phyloP scores from a whole-genome alignment of 2,888 invertebrate genomes.

The Panzeria rudis region DNA sequence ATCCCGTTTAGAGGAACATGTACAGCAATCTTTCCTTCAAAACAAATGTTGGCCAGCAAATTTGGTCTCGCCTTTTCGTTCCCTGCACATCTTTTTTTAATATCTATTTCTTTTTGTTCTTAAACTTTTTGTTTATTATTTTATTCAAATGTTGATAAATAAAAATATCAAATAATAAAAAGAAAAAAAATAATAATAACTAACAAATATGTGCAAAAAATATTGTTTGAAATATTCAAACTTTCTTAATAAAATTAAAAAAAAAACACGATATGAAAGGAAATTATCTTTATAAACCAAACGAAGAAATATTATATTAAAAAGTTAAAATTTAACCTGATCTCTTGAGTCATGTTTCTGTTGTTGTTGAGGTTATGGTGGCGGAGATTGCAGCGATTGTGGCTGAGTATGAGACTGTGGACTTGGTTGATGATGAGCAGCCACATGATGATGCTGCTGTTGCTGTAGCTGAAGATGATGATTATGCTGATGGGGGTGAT shows the following conservation, averaged over 20 bases:
- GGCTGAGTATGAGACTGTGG: constrained; percentile 29
- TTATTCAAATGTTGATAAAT: constrained; percentile 61
- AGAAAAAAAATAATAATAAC: constrained; percentile 41
- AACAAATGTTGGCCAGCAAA: not conserved
- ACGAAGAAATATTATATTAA: constrained; percentile 30
- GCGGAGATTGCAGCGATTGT: constrained; percentile 22
- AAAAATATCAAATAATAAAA: constrained; percentile 68
- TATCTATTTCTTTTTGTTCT: not conserved
- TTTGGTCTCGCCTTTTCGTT: not conserved
- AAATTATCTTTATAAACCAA: constrained; percentile 44
- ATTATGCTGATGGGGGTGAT: constrained; percentile 56
- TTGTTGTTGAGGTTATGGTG: constrained; percentile 19
- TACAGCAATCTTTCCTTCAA: too few species aligned
- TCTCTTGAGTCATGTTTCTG: constrained; percentile 68
- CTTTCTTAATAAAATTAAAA: constrained; percentile 45
- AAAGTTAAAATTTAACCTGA: constrained; percentile 69
- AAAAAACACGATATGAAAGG: constrained; percentile 24
- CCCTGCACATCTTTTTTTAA: constrained; percentile 3
- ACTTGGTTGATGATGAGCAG: constrained; percentile 37
- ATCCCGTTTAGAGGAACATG: too few species aligned
- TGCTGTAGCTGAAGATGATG: constrained; percentile 45
- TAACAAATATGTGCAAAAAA: constrained; percentile 56
- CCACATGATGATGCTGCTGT: constrained; percentile 41
- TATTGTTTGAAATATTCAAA: constrained; percentile 67
- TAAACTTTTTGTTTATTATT: constrained; percentile 39